Evolutionary conservation across 2,797 vertebrate species (phyloP).

Genomic region (Perodicticus potto): DNA sequence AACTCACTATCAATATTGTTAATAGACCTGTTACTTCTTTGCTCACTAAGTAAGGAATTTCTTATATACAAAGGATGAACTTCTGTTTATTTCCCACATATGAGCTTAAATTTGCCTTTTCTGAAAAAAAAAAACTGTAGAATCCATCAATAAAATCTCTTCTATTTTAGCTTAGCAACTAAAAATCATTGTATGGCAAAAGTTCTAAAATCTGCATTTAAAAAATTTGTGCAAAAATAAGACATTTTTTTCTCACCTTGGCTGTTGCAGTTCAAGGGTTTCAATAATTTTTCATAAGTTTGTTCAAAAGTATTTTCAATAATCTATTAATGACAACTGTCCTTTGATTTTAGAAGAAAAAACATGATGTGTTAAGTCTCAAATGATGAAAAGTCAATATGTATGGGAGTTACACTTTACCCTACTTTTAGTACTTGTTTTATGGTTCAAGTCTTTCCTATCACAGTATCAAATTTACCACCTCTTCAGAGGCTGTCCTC

Average conservation of each 20-base stretch:
- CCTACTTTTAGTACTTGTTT: neutral
- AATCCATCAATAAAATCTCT: neutral
- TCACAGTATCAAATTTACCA: neutral
- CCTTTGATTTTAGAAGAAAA: neutral
- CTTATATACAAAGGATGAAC: neutral
- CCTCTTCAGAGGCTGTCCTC: neutral
- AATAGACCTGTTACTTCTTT: conserved; percentile 2
- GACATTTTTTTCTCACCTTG: neutral
- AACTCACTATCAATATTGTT: conserved; percentile 9
- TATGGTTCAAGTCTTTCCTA: neutral
- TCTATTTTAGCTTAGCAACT: neutral
- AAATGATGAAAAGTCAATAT: neutral
- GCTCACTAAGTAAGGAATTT: conserved; percentile 13
- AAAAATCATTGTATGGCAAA: neutral
- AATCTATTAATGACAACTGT: neutral
- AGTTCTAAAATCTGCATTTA: neutral
- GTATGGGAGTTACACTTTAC: neutral
- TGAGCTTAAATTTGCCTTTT: neutral
- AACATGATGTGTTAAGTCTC: neutral
- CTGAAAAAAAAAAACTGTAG: neutral
- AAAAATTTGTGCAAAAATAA: neutral
- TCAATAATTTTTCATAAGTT: neutral
- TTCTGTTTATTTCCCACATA: neutral
- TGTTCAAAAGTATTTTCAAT: neutral
- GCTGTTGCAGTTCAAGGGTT: neutral